Base-by-base conservation (phyloP, 2,888 invertebrate species). In the Lepidonotus clava region DNA sequence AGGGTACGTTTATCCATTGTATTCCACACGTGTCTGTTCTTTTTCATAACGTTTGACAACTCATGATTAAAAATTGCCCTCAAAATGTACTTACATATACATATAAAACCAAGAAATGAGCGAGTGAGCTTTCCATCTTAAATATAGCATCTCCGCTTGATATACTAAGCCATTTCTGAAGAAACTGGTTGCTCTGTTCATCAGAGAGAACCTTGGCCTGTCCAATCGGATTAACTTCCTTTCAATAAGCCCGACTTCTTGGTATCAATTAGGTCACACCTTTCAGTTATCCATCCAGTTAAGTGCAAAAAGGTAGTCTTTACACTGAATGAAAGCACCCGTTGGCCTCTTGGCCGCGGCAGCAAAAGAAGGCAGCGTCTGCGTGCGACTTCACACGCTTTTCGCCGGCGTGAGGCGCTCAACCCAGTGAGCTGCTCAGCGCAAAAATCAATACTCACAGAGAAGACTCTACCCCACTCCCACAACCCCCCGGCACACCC, bases 191-290 rank as follows among this genome's bases (percentile, higher is more conserved):
- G n/a, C n/a, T n/a, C n/a, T n/a, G n/a, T n/a, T n/a, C n/a, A n/a
- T n/a, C n/a, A n/a, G n/a, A n/a, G n/a, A n/a, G n/a, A n/a, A n/a
- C n/a, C n/a, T n/a, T n/a, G n/a, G n/a, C n/a, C n/a, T n/a, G n/a
- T n/a, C n/a, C n/a, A n/a, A 56, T 11, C 21, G 14, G n/a, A 56
- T 56, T 56, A n/a, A 24, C 56, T 24, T 56, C 56, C 56, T 56
- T 56, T 56, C 56, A 14, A 56, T 56, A 56, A 56, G 56, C 11
- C 11, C 56, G 24, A 56, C 24, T 56, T 24, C 56, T 56, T 56
- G 56, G 56, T 56, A 56, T 56, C 56, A 56, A 56, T 56, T 24
- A 56, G 56, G 56, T 56, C 56, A 56, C 56, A 56, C 56, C 56
- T 56, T 56, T 56, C 56, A 56, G 56, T 56, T 56, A 56, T n/a